A percentile compares a stretch with the other conserved stretches of the same genome.
Evolutionary conservation across 2,797 vertebrate species (phyloP).

Genomic region (Lepilemur septentrionalis): DNA sequence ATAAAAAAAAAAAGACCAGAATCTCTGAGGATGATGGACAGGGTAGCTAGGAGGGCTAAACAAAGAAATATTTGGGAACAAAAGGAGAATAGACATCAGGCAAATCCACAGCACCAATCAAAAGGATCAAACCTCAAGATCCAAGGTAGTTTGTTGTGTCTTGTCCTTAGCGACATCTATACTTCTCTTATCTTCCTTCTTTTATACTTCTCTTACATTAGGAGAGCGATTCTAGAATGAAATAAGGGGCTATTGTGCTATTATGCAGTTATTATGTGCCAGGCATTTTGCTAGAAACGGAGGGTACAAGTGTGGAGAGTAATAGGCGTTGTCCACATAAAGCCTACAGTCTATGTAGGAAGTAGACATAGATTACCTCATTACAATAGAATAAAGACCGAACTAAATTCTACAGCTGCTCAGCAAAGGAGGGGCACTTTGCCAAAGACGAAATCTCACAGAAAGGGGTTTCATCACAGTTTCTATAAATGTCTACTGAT

Average conservation of each 20-base stretch:
- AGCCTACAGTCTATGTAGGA: not conserved
- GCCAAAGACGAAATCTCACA: not conserved
- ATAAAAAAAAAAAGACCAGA: not conserved
- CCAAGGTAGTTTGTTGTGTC: not conserved
- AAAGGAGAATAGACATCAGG: not conserved
- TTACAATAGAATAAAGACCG: not conserved
- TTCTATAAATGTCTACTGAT: not conserved
- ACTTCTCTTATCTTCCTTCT: not conserved
- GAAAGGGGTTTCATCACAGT: not conserved
- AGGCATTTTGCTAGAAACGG: not conserved
- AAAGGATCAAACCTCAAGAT: not conserved
- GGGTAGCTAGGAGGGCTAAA: not conserved
- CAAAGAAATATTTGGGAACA: not conserved
- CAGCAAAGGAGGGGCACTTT: not conserved
- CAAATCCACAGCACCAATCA: not conserved
- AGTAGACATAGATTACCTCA: not conserved
- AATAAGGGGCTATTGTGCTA: not conserved
- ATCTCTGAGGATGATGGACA: not conserved
- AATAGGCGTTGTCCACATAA: not conserved
- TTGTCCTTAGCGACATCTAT: not conserved
- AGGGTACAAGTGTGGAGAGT: not conserved
- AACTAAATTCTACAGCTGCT: not conserved
- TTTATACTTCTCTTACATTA: not conserved
- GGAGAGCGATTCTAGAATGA: not conserved
- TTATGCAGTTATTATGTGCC: not conserved